Base-by-base conservation (phyloP, 2,888 invertebrate species). In the Phania funesta region DNA sequence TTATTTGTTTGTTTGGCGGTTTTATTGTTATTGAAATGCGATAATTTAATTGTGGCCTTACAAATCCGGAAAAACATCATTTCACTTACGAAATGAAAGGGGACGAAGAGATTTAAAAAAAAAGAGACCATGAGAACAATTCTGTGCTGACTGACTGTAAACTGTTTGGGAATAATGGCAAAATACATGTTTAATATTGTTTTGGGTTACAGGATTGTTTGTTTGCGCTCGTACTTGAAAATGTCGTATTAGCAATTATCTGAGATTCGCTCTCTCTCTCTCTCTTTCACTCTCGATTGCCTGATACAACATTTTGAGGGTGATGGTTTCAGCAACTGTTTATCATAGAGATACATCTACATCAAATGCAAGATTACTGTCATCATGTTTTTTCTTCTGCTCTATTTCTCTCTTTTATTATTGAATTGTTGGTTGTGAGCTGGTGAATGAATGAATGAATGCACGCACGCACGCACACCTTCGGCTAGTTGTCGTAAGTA, bases 141-240 rank as follows among this genome's bases (percentile, higher is more conserved):
- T 62, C 52, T 65, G 20, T 48, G 18, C 62, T 71, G 32, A 20
- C 38, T 56, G 38, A 24, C 20, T 54, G 87, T 88, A 88, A 89
- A 60, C 18, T 48, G 26, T 50, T 64, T 74, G 32, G 7, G 3
- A 16, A 44, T 44, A 18, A 44, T 16, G 22, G 35, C 52, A 11
- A 88, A 87, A 88, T 86, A 88, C 87, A 86, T 89, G 90, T 90
- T 90, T 88, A 52, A 90, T 89, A 90, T 88, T 89, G 87, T 87
- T 90, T 68, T 88, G 87, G n/a, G n/a, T 89, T 90, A 90, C 89
- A 88, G 89, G 90, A 90, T 90, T 90, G 88, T n/a, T n/a, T n/a
- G n/a, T n/a, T n/a, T n/a, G n/a, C n/a, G n/a, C n/a, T n/a, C n/a
- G n/a, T 87, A 90, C 90, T 90, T 89, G 89, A 89, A 88, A 87